phyloP scores from a whole-genome alignment of 1,140 invertebrate genomes.

The Drosophila simulans region DNA sequence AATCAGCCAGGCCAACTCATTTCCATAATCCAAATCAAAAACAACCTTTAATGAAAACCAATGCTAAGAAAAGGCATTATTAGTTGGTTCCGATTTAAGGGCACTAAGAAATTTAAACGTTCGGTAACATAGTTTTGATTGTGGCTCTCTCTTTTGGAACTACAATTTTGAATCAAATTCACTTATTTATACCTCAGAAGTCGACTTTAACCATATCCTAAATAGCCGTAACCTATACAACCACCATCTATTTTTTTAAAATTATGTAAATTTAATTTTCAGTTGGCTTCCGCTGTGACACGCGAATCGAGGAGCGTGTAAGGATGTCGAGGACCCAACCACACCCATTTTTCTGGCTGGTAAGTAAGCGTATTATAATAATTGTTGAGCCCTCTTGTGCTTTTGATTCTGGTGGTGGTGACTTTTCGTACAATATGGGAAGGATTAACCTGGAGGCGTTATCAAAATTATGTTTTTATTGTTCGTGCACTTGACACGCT shows the following conservation, averaged over 20 bases:
- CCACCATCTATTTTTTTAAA: constrained; percentile 17
- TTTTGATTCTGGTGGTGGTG: constrained; percentile 3
- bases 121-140: too few species aligned
- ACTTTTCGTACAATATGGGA: constrained; percentile 12
- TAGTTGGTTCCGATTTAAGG: background rate
- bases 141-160: background rate
- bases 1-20: constrained; percentile 23
- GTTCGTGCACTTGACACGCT: constrained; percentile 36
- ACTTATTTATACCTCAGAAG: background rate
- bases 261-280: constrained; percentile 69
- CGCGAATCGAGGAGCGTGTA: constrained; percentile 23
- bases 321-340: constrained; percentile 11
- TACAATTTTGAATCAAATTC: background rate
- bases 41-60: background rate
- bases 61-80: background rate
- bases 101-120: background rate
- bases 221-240: constrained; percentile 1
- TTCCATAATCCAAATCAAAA: constrained; percentile 48
- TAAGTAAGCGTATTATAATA: constrained; percentile 60
- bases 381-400: constrained; percentile 31
- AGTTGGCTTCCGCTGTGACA: constrained; percentile 50
- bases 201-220: background rate
- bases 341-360: constrained; percentile 34
- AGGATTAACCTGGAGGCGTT: constrained; percentile 18
- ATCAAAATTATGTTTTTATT: constrained; percentile 57